Conservation (phyloP, 2,113 vertebrate species). For the Heloderma charlesbogerti region DNA sequence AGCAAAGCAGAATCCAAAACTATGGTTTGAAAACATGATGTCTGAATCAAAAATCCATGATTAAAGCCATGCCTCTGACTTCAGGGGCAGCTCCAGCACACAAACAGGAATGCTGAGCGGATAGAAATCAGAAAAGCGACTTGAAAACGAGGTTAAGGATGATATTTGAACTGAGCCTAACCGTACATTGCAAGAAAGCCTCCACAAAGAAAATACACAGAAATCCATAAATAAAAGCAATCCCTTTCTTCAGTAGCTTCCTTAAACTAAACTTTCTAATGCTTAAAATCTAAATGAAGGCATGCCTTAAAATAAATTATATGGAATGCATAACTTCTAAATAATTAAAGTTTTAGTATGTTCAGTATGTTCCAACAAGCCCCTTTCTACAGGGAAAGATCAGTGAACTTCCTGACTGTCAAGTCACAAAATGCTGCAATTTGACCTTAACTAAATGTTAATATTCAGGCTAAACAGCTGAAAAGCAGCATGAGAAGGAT, state of each 20-base stretch:
- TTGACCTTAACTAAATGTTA: not conserved
- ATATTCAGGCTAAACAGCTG: not conserved
- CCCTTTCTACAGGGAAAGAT: not conserved
- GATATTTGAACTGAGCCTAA: not conserved
- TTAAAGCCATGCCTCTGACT: not conserved
- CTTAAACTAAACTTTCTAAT: not conserved
- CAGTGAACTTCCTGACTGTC: too few relatives aligned
- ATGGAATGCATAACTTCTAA: conserved; percentile 26
- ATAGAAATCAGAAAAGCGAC: not conserved
- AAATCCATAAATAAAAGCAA: not conserved
- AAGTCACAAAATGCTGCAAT: not conserved
- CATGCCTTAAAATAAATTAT: conserved; percentile 41
- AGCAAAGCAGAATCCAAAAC: not conserved
- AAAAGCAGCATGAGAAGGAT: not conserved
- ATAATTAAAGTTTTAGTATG: not conserved
- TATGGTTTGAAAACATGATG: not conserved
- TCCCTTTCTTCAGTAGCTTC: not conserved
- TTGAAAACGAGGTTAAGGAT: not conserved
- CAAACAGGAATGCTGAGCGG: not conserved
- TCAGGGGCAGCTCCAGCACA: not conserved
- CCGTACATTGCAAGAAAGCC: not conserved
- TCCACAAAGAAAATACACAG: not conserved
- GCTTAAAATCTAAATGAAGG: not conserved
- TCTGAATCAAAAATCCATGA: not conserved
- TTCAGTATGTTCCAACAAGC: not conserved